These are phyloP conservation scores for Pectinophora gossypiella DNA, from an alignment of 1,140 invertebrate genomes.

Conservation along the genomic window DNA sequence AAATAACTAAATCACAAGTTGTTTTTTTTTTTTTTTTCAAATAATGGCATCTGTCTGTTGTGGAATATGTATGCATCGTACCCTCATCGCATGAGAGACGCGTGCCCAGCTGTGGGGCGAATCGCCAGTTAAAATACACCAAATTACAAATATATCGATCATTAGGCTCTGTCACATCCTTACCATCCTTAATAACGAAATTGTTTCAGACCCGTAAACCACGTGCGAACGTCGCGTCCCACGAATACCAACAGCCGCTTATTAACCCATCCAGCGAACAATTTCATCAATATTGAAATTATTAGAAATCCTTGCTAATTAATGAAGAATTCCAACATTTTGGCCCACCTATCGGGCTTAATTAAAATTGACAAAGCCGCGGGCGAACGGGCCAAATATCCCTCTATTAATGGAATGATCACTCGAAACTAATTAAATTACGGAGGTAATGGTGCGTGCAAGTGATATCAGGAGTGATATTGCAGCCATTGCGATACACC, in stretches of 20 bases:
- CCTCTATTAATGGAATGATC: slow-evolving; percentile 72
- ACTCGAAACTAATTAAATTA: slow-evolving; percentile 75
- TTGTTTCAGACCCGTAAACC: slow-evolving; percentile 7
- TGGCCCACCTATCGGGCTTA: slow-evolving; percentile 66
- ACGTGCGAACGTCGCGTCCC: slow-evolving; percentile 55
- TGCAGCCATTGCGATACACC: too few species aligned
- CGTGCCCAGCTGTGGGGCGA: too few species aligned
- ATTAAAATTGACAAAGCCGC: slow-evolving; percentile 74
- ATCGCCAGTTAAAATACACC: too few species aligned
- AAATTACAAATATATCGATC: too few species aligned
- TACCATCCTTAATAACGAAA: slow-evolving; percentile 6
- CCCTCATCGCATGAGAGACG: too few species aligned
- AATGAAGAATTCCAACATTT: slow-evolving; percentile 73
- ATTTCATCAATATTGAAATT: slow-evolving; percentile 64
- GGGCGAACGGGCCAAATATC: slow-evolving; percentile 62
- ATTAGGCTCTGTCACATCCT: too few species aligned
- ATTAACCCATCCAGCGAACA: slow-evolving; percentile 51
- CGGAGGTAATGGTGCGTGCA: slow-evolving; percentile 71
- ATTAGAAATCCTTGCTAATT: slow-evolving; percentile 74
- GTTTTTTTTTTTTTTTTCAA: too few species aligned
- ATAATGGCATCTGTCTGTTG: too few species aligned
- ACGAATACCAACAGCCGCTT: slow-evolving; percentile 58
- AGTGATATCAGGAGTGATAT: slow-evolving; percentile 62
- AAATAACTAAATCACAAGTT: too few species aligned
- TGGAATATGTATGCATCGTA: too few species aligned